Conservation (phyloP, 2,797 vertebrate species). For the Halcyon chelicuti region DNA sequence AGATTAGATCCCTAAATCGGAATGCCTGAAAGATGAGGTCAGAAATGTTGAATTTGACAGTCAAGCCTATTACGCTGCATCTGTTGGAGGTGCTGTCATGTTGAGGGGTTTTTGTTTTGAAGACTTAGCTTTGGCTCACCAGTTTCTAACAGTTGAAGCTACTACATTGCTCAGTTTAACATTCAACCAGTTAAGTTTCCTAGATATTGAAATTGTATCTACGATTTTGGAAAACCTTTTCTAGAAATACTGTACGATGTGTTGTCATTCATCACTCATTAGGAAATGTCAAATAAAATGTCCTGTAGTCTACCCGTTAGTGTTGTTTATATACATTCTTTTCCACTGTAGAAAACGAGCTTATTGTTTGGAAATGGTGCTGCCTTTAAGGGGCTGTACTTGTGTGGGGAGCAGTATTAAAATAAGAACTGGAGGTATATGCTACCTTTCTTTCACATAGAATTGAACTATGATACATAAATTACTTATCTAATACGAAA, state of each 20-base stretch:
- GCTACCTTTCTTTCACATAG: background rate
- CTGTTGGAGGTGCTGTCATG: background rate
- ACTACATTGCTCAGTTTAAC: background rate
- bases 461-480: background rate
- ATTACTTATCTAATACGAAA: background rate
- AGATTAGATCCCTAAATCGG: background rate
- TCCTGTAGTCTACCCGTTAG: background rate
- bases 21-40: background rate
- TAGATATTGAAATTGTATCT: background rate
- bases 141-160: background rate
- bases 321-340: background rate
- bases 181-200: background rate
- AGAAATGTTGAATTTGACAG: background rate
- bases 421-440: background rate
- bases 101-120: background rate
- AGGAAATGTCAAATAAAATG: slow-evolving; percentile 33
- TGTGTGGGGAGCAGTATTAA: background rate
- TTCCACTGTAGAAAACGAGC: background rate
- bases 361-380: background rate
- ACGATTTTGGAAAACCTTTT: slow-evolving; percentile 6
- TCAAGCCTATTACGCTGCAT: background rate
- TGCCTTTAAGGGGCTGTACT: background rate
- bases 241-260: background rate
- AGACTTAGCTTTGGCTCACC: background rate
- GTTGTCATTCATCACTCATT: background rate